Evolutionary conservation across 23 tunicate species (phyloP).

Genomic region (Halocynthia aurantium): DNA sequence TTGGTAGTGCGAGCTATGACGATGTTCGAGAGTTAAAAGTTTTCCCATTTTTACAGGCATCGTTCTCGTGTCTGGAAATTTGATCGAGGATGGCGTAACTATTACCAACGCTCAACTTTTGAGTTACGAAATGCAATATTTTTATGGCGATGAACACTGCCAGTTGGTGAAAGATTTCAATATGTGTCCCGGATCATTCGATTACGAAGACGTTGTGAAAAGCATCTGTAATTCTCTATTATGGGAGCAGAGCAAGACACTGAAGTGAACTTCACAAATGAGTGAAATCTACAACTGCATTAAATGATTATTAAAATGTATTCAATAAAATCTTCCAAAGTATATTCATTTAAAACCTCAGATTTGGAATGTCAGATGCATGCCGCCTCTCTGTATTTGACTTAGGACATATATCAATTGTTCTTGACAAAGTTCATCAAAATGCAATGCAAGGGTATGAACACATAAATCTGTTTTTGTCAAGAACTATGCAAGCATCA

Average conservation of each 20-base stretch:
- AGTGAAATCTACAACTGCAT: too few relatives aligned
- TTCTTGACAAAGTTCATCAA: too few relatives aligned
- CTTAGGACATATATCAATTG: too few relatives aligned
- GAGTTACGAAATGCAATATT: slow-evolving; percentile 64
- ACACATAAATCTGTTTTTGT: too few relatives aligned
- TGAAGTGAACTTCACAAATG: too few relatives aligned
- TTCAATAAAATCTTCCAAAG: too few relatives aligned
- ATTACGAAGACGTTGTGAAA: slow-evolving; percentile 33
- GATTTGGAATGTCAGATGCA: too few relatives aligned
- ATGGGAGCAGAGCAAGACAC: slow-evolving; percentile 10
- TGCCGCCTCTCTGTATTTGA: too few relatives aligned
- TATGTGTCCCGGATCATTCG: slow-evolving; percentile 43
- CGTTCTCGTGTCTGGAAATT: slow-evolving; percentile 65
- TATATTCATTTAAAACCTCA: too few relatives aligned
- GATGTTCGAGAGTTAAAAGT: not conserved
- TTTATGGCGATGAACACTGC: slow-evolving; percentile 40
- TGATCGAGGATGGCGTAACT: slow-evolving; percentile 27
- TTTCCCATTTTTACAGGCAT: slow-evolving; percentile 27
- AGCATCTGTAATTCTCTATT: slow-evolving; percentile 42
- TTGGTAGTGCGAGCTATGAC: not conserved
- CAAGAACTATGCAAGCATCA: too few relatives aligned
- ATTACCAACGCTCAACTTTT: slow-evolving; percentile 80
- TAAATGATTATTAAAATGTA: too few relatives aligned
- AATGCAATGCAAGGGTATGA: too few relatives aligned
- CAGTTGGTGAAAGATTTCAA: slow-evolving; percentile 51